Base-by-base conservation (phyloP, 2,888 invertebrate genomes). In the Pristionchus mayeri region DNA sequence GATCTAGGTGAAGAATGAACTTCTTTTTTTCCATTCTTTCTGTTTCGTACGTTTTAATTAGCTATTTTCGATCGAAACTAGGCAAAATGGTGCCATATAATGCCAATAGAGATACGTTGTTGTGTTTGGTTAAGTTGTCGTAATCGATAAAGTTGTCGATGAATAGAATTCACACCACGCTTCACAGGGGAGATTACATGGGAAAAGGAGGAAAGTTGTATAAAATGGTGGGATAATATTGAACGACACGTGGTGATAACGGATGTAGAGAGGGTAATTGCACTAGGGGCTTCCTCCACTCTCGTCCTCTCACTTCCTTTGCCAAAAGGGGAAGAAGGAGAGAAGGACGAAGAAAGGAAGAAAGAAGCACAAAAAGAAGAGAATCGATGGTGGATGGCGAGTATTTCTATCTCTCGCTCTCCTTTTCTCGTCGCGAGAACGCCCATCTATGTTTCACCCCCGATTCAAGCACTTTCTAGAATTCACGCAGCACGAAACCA, bases 391-490 rank as follows among this genome's bases (percentile, higher is more conserved):
- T 9, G 27, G 16, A 13, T 34, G 34, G 52, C 21, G 18, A 52
- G 71, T 71, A 24, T 71, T 37, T 71, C 71, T 71, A 24, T 71
- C 50, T 79, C 79, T 30, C 79, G 27, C 54, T 27, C 30, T 52
- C 79, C 16, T 18, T 52, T n/a, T 16, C 54, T n/a, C 44, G 21
- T 30, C 40, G n/a, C 37, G 7, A 6, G 48, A 76, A 48, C 48
- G 48, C 48, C 21, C 40, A 7, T 4, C 3, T 37, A 44, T 48
- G 76, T 76, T 76, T 44, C 48, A 76, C 16, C 13, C n/a, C 30
- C 48, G 24, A 75, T 75, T 48, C 75, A n/a, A 48, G n/a, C 75
- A 44, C 27, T 75, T 48, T 48, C 27, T 13, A 21, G 27, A 50
- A 34, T 30, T 50, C 21, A 4, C 48, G 50, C 21, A 4, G 18